Conservation (phyloP, 2,113 vertebrate species). For the Pelobates fuscus region DNA sequence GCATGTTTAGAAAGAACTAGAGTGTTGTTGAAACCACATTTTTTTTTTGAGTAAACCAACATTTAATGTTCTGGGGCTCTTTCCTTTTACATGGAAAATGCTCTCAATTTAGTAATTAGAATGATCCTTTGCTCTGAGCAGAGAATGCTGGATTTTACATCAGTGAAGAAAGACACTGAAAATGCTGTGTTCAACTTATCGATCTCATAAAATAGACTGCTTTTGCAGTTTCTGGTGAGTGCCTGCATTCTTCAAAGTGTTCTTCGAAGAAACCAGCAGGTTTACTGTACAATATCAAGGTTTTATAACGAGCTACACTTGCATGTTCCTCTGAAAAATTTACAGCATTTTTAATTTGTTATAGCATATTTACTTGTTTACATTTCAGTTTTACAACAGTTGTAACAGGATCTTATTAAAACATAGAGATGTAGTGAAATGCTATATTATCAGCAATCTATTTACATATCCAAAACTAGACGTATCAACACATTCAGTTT, state of each 20-base stretch:
- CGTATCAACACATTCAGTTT: background rate
- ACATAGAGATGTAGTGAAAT: background rate
- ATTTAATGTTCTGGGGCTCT: too few relatives aligned
- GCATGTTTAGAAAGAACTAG: too few relatives aligned
- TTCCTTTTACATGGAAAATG: too few relatives aligned
- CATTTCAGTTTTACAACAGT: background rate
- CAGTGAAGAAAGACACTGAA: background rate
- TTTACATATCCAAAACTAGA: background rate
- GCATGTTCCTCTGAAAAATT: too few relatives aligned
- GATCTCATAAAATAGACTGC: conserved; percentile 15
- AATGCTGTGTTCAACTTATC: background rate
- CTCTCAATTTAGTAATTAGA: too few relatives aligned
- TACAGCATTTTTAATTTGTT: background rate
- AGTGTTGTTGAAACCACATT: too few relatives aligned
- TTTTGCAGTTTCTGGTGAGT: conserved; percentile 31
- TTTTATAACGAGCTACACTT: too few relatives aligned
- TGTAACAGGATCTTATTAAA: background rate
- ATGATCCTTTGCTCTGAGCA: background rate
- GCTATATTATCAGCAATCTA: background rate
- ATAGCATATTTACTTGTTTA: background rate
- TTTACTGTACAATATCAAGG: conserved; percentile 2
- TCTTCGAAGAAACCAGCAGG: conserved; percentile 4
- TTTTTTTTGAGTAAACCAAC: too few relatives aligned
- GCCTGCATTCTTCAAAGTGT: conserved; percentile 6
- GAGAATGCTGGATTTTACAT: conserved; percentile 4